Conservation (phyloP, 2,113 vertebrate species). For the Geococcyx californianus region DNA sequence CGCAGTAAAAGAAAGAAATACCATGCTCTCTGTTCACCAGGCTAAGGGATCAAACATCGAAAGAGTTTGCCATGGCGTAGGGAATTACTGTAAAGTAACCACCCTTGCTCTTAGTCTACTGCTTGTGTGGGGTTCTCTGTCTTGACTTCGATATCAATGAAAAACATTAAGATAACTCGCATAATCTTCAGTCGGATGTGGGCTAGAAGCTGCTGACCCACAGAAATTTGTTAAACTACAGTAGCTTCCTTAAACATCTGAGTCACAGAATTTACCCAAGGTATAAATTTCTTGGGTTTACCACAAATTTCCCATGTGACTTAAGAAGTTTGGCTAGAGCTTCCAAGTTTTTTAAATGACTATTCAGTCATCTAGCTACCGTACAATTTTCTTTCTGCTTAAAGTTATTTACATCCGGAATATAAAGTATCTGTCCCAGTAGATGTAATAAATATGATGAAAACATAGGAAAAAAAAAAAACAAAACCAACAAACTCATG, state of each 20-base stretch:
- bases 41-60: background rate
- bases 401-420: background rate
- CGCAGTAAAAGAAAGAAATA: background rate
- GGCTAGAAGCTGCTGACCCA: background rate
- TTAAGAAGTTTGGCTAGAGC: background rate
- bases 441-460: background rate
- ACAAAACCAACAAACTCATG: background rate
- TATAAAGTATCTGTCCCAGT: background rate
- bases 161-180: background rate
- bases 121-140: background rate
- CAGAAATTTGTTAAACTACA: background rate
- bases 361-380: background rate
- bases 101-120: background rate
- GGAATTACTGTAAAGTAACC: rapidly evolving
- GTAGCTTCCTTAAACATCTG: background rate
- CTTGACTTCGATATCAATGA: background rate
- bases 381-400: background rate
- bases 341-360: background rate
- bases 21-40: background rate
- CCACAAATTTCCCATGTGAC: background rate
- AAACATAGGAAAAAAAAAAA: background rate
- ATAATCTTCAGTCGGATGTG: background rate
- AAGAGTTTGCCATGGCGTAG: background rate
- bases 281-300: background rate
- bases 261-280: background rate